Evolutionary conservation across 2,797 vertebrate genomes (phyloP).

Genomic region (Chiloscyllium punctatum): DNA sequence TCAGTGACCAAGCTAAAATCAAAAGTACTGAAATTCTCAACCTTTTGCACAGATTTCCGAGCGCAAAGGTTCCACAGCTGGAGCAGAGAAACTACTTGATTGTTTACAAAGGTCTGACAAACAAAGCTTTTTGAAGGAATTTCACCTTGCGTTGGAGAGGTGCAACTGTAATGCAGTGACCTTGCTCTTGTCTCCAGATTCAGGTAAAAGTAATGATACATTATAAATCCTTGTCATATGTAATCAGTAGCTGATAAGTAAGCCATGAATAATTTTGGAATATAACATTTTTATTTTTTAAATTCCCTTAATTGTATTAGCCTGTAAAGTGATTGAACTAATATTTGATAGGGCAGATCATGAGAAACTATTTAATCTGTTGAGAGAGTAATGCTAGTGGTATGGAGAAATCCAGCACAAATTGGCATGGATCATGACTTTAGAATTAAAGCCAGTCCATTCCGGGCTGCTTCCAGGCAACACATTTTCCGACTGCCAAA

Average conservation of each 20-base stretch:
- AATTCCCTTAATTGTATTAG: neutral
- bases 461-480: neutral
- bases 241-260: neutral
- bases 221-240: neutral
- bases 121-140: constrained; percentile 46
- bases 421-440: neutral
- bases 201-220: neutral
- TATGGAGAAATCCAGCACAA: neutral
- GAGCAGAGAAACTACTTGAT: constrained; percentile 41
- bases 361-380: neutral
- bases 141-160: constrained; percentile 40
- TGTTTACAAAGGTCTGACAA: constrained; percentile 46
- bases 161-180: constrained; percentile 35
- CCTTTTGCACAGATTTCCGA: neutral
- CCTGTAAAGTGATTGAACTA: neutral
- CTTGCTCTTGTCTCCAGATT: constrained; percentile 40
- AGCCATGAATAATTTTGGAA: neutral
- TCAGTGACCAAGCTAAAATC: neutral
- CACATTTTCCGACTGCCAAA: neutral
- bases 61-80: constrained; percentile 40
- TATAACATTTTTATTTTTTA: neutral
- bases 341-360: neutral
- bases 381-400: too few species aligned
- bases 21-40: neutral
- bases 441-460: neutral